Conservation (phyloP, 92 coral and sea anemone genomes). For the Diadumene lineata region DNA sequence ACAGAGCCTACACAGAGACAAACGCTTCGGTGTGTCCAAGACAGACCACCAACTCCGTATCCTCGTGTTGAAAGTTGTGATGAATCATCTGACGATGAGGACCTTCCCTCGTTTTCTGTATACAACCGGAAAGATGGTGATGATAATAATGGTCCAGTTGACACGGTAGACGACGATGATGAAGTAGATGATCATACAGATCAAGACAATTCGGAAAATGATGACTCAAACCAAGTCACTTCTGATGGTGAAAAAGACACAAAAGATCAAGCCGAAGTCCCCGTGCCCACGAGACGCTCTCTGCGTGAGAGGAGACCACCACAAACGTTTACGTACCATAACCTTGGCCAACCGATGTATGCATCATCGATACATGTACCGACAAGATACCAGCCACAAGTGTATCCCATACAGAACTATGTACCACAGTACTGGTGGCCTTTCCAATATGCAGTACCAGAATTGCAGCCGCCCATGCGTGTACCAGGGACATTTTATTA, state of each 20-base stretch:
- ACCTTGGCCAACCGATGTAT: slow-evolving; percentile 19
- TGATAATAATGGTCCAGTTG: background rate
- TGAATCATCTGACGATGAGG: slow-evolving; percentile 13
- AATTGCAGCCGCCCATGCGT: no score
- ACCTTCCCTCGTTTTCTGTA: background rate
- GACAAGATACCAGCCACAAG: background rate
- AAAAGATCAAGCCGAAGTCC: slow-evolving; percentile 4
- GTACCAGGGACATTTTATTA: no score
- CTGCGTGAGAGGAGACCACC: slow-evolving; percentile 20
- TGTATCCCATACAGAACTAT: background rate
- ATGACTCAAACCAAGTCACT: background rate
- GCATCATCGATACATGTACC: no score
- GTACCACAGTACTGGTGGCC: background rate
- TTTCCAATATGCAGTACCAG: background rate
- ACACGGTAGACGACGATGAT: background rate
- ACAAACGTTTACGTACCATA: slow-evolving; percentile 7
- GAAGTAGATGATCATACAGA: background rate
- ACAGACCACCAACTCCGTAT: slow-evolving; percentile 16
- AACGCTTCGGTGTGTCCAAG: slow-evolving; percentile 3
- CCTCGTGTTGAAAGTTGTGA: background rate
- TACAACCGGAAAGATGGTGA: background rate
- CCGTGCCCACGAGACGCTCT: slow-evolving; percentile 13
- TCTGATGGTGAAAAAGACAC: background rate
- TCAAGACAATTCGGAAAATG: background rate
- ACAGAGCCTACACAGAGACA: slow-evolving; percentile 23